Evolutionary conservation across 2,888 invertebrate genomes (phyloP).

Genomic region (Uropetala carovei): DNA sequence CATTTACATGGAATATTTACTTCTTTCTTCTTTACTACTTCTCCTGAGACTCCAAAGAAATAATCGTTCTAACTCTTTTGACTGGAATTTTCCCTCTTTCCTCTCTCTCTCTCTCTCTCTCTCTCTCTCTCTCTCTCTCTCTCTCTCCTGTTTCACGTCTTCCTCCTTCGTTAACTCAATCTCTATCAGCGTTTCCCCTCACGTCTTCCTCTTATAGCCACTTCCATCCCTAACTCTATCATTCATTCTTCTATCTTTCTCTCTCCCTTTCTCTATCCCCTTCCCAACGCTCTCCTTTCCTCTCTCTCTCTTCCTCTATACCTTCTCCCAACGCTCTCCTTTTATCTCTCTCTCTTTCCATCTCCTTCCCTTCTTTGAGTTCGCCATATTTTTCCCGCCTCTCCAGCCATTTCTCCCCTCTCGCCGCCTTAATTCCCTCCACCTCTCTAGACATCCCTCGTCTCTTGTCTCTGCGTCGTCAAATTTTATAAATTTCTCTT

Average conservation of each 20-base stretch:
- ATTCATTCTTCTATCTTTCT: not conserved
- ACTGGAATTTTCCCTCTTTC: not conserved
- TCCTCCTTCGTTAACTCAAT: constrained; percentile 39
- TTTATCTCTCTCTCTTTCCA: not conserved
- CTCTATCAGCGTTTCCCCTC: constrained; percentile 29
- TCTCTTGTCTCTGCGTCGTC: too few relatives aligned
- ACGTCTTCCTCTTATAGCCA: constrained; percentile 49
- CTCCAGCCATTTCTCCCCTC: not conserved
- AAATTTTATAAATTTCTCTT: too few relatives aligned
- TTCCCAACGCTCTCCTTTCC: not conserved
- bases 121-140: too few relatives aligned
- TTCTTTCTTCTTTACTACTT: not conserved
- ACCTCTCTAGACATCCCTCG: too few relatives aligned
- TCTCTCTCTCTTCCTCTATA: not conserved
- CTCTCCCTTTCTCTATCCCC: not conserved
- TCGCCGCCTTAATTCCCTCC: too few relatives aligned
- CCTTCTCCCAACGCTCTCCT: not conserved
- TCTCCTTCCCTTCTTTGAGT: not conserved
- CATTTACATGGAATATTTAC: not conserved
- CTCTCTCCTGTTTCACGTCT: not conserved
- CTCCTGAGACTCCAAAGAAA: not conserved
- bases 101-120: too few relatives aligned
- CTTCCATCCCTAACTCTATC: constrained; percentile 44
- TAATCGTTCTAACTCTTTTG: too few relatives aligned
- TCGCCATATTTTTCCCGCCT: not conserved